Percentiles rank a stretch among this genome's conserved stretches.
These are phyloP conservation scores for Cyclargus thomasi DNA, from an alignment of 1,140 invertebrate genomes.

Conservation along the genomic window DNA sequence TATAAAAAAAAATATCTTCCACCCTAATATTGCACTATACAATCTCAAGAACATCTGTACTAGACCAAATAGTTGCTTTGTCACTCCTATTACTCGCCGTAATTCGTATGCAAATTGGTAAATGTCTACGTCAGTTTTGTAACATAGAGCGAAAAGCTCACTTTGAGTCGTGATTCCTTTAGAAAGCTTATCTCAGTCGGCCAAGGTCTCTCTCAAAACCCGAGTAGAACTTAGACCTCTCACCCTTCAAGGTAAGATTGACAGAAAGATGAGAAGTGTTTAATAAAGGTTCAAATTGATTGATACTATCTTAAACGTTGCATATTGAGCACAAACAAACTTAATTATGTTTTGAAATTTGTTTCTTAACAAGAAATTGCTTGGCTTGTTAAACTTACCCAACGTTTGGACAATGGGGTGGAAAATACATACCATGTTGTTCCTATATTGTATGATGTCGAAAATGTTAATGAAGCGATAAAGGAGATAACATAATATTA, in stretches of 20 bases:
- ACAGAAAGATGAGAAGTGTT: constrained; percentile 19
- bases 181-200: constrained; percentile 10
- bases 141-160: background rate
- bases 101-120: constrained; percentile 1
- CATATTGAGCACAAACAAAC: constrained; percentile 1
- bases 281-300: constrained; percentile 11
- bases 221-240: constrained; percentile 21
- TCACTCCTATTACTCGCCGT: too few relatives aligned
- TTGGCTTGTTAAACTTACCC: background rate
- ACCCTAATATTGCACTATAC: too few relatives aligned
- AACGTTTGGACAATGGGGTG: background rate
- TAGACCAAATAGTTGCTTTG: background rate
- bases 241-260: constrained; percentile 23
- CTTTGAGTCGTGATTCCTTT: constrained; percentile 9
- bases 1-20: too few relatives aligned
- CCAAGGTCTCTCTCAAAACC: constrained; percentile 9
- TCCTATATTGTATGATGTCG: background rate
- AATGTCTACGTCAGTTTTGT: background rate
- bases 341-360: constrained; percentile 1
- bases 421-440: background rate
- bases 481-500: too few relatives aligned
- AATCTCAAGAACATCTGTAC: too few relatives aligned
- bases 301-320: constrained; percentile 3
- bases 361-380: constrained; percentile 1
- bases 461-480: background rate